These are phyloP conservation scores for Istiophorus platypterus DNA, from an alignment of 2,113 vertebrate genomes.

Conservation along the genomic window DNA sequence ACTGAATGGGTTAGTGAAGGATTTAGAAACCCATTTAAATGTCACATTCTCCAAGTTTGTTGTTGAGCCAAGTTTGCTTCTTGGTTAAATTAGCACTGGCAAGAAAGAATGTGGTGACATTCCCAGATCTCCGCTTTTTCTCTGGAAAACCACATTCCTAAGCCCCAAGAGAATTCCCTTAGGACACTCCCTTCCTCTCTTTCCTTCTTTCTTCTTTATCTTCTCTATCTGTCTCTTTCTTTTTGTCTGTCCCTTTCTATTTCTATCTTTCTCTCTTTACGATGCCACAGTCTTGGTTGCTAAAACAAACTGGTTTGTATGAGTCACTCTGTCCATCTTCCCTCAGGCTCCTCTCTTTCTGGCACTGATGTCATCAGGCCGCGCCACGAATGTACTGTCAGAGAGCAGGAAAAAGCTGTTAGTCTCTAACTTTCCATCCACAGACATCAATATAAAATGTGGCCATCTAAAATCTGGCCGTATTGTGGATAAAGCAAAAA, in stretches of 20 bases:
- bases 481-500: neutral
- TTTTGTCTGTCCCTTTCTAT: neutral
- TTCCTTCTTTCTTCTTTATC: neutral
- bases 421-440: conserved; percentile 34
- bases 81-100: neutral
- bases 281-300: neutral
- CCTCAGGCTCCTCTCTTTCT: conserved; percentile 29
- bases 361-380: conserved; percentile 53
- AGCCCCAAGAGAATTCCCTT: neutral
- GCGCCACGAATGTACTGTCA: conserved; percentile 35
- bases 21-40: conserved; percentile 44
- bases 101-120: conserved; percentile 35
- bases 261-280: neutral
- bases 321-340: conserved; percentile 48
- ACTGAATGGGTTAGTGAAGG: conserved; percentile 8
- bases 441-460: conserved; percentile 23
- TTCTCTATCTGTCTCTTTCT: neutral
- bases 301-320: conserved; percentile 31
- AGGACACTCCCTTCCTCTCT: neutral
- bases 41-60: conserved; percentile 31
- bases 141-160: conserved; percentile 4
- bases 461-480: neutral
- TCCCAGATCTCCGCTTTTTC: neutral
- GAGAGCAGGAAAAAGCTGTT: conserved; percentile 13
- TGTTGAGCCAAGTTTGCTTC: conserved; percentile 15